These are phyloP conservation scores for Ceratina calcarata DNA, from an alignment of 1,140 invertebrate genomes.

Conservation along the genomic window DNA sequence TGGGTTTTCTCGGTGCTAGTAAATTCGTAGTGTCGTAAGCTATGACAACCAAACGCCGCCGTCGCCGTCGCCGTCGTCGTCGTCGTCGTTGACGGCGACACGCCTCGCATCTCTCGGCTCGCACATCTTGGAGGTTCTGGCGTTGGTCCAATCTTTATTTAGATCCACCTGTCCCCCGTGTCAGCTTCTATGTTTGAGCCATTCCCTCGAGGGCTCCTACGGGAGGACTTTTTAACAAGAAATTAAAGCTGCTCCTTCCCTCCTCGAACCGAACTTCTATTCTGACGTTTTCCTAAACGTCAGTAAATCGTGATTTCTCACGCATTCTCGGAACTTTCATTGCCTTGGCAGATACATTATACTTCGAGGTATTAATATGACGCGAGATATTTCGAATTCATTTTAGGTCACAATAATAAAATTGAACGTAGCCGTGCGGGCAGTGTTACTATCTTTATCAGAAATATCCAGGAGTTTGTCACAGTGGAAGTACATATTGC, in stretches of 20 bases:
- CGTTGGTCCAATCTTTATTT: slow-evolving; percentile 80
- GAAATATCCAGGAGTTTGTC: neutral
- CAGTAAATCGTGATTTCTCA: too few species aligned
- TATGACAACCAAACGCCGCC: slow-evolving; percentile 45
- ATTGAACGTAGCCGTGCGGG: neutral
- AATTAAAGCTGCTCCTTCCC: slow-evolving; percentile 66
- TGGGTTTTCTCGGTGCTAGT: slow-evolving; percentile 48
- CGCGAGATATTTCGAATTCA: too few species aligned
- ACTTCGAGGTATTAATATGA: too few species aligned
- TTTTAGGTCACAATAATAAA: neutral
- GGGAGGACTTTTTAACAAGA: slow-evolving; percentile 58
- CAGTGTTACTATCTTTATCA: neutral
- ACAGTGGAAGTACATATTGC: neutral
- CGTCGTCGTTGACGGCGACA: slow-evolving; percentile 52
- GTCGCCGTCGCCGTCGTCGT: slow-evolving; percentile 49
- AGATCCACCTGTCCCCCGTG: slow-evolving; percentile 80
- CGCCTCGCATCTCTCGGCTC: slow-evolving; percentile 64
- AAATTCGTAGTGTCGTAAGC: slow-evolving; percentile 66
- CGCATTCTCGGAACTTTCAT: too few species aligned
- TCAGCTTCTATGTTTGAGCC: slow-evolving; percentile 67
- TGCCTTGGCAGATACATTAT: neutral
- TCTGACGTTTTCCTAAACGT: too few species aligned
- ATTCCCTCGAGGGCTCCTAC: slow-evolving; percentile 61
- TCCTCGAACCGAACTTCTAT: neutral
- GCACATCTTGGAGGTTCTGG: slow-evolving; percentile 75